A percentile compares a stretch with the other conserved stretches of the same genome.
Evolutionary conservation across 2,888 invertebrate species (phyloP).

Genomic region (Anticlea derivata): DNA sequence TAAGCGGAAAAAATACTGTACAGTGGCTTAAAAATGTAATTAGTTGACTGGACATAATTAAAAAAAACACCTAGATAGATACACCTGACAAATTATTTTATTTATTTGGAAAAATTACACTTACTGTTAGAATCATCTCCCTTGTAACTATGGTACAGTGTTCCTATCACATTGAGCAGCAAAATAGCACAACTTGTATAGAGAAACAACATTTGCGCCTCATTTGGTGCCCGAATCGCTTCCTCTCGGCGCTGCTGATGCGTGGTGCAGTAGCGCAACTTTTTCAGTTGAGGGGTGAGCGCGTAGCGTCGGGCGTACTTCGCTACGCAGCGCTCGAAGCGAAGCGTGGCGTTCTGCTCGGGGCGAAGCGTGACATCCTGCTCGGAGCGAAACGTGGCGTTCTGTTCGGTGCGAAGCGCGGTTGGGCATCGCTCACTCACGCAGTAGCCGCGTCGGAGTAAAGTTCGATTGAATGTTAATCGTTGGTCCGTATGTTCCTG

Average conservation of each 20-base stretch:
- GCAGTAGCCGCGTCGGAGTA: slow-evolving; percentile 42
- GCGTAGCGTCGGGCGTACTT: slow-evolving; percentile 22
- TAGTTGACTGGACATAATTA: too few species aligned
- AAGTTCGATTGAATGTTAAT: slow-evolving; percentile 31
- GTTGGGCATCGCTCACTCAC: slow-evolving; percentile 38
- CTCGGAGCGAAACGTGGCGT: too few species aligned
- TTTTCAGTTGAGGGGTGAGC: slow-evolving; percentile 39
- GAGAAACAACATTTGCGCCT: slow-evolving; percentile 28
- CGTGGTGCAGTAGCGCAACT: slow-evolving; percentile 39
- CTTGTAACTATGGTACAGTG: too few species aligned
- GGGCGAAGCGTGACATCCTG: too few species aligned
- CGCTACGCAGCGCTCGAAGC: slow-evolving; percentile 41
- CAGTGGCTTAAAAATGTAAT: too few species aligned
- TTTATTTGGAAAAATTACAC: too few species aligned
- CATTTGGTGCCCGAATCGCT: slow-evolving; percentile 1
- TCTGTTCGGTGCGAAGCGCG: too few species aligned
- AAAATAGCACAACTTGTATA: slow-evolving; percentile 33
- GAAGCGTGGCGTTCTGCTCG: slow-evolving; percentile 22
- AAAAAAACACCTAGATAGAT: too few species aligned
- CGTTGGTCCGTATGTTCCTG: slow-evolving; percentile 13
- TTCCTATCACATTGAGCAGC: slow-evolving; percentile 41
- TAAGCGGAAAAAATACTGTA: too few species aligned
- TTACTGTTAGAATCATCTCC: too few species aligned
- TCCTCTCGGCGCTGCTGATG: slow-evolving; percentile 18
- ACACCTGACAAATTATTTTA: too few species aligned